Percentiles rank a stretch among this genome's conserved stretches.
These are phyloP conservation scores for Sminthurinus signatus DNA, from an alignment of 1,140 invertebrate species.

Conservation along the genomic window DNA sequence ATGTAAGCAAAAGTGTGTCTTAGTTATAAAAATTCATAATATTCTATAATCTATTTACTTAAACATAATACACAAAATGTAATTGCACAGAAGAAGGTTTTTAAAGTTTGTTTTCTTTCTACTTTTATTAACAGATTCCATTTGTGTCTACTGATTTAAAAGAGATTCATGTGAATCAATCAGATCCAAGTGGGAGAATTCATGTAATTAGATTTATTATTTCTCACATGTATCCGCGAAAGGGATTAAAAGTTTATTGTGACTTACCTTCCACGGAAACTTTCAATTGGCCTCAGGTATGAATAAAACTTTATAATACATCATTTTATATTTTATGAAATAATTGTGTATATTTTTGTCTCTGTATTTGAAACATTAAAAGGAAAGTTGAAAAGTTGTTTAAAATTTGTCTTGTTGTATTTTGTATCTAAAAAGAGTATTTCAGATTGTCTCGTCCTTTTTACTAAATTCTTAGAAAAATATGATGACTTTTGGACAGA, in stretches of 20 bases:
- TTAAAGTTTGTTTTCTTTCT: background rate
- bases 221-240: background rate
- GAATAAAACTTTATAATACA: background rate
- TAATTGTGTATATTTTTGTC: too few species aligned
- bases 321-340: background rate
- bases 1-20: background rate
- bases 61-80: background rate
- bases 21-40: background rate
- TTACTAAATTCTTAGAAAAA: background rate
- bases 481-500: conserved; percentile 12
- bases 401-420: too few species aligned
- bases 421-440: conserved; percentile 6
- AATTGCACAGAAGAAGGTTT: background rate
- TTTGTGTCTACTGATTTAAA: conserved; percentile 10
- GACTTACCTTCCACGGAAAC: conserved; percentile 5
- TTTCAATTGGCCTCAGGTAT: conserved; percentile 11
- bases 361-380: conserved; percentile 1
- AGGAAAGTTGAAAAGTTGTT: too few species aligned
- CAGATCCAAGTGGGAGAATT: background rate
- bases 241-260: background rate
- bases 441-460: background rate
- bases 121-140: background rate
- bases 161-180: conserved; percentile 7
- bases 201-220: conserved; percentile 13
- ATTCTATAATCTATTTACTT: background rate